phyloP scores from a whole-genome alignment of 2,888 invertebrate genomes.

The Orthonevra nobilis region DNA sequence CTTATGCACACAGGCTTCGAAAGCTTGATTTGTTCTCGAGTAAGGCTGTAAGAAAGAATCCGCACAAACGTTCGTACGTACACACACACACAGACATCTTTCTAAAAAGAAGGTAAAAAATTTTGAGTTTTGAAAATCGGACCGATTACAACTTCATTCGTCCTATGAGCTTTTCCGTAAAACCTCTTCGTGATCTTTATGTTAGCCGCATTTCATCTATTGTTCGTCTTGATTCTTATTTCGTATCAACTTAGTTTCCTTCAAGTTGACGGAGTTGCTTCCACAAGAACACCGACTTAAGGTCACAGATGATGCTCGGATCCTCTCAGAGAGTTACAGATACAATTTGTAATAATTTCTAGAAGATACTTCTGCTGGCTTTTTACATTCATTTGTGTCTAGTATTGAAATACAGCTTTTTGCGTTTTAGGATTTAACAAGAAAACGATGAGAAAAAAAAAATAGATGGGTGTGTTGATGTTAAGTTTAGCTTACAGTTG shows the following conservation, averaged over 20 bases:
- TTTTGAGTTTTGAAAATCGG: too few relatives aligned
- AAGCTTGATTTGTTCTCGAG: too few relatives aligned
- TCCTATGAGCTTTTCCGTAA: conserved; percentile 12
- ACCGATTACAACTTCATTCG: too few relatives aligned
- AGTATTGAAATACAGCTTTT: conserved; percentile 36
- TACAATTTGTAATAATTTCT: neutral
- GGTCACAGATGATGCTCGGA: conserved; percentile 31
- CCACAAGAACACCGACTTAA: neutral
- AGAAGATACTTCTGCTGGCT: neutral
- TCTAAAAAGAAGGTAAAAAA: too few relatives aligned
- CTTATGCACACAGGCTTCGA: too few relatives aligned
- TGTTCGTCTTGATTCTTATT: conserved; percentile 44
- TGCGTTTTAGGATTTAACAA: conserved; percentile 67
- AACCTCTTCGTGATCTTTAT: conserved; percentile 4
- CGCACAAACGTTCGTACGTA: too few relatives aligned
- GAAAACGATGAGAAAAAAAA: conserved; percentile 16
- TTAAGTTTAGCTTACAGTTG: conserved; percentile 16
- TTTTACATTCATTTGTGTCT: too few relatives aligned
- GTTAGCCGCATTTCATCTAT: conserved; percentile 48
- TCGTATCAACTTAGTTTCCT: conserved; percentile 49
- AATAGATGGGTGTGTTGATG: conserved; percentile 57
- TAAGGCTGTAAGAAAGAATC: too few relatives aligned
- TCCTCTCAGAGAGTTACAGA: conserved; percentile 37
- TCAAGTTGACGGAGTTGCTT: conserved; percentile 30
- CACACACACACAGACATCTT: too few relatives aligned